Evolutionary conservation across 2,113 vertebrate genomes (phyloP).

Genomic region (Paedocypris sp.): DNA sequence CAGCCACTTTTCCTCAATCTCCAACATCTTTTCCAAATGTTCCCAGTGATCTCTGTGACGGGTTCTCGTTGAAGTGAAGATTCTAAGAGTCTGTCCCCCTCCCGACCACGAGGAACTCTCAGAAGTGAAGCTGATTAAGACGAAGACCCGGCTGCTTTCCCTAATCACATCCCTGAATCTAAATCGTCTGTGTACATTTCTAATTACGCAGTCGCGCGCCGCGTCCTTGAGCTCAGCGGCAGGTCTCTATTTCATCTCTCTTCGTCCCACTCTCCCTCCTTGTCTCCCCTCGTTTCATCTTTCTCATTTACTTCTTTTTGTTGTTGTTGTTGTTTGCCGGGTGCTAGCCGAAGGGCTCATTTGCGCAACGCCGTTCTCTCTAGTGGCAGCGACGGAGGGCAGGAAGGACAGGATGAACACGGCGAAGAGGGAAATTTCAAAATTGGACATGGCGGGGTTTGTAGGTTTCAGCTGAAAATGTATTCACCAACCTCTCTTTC

Average conservation of each 20-base stretch:
- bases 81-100: constrained; percentile 26
- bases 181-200: constrained; percentile 71
- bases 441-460: neutral
- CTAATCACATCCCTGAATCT: constrained; percentile 65
- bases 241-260: constrained; percentile 62
- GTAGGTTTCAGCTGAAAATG: no score
- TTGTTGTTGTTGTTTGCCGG: constrained; percentile 52
- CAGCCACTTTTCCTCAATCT: no score
- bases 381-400: constrained; percentile 52
- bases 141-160: constrained; percentile 58
- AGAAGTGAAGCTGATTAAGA: constrained; percentile 68
- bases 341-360: constrained; percentile 48
- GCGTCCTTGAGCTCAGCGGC: constrained; percentile 66
- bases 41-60: no score
- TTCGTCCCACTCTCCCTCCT: constrained; percentile 27
- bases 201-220: constrained; percentile 62
- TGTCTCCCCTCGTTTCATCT: constrained; percentile 28
- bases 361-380: constrained; percentile 45
- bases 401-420: constrained; percentile 28
- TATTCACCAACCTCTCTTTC: no score
- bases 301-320: constrained; percentile 56
- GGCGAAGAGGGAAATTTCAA: neutral
- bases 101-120: constrained; percentile 51
- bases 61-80: neutral
- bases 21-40: no score